phyloP scores from a whole-genome alignment of 35 echinoderm and acorn worm genomes.

The Heliocidaris erythrogramma region DNA sequence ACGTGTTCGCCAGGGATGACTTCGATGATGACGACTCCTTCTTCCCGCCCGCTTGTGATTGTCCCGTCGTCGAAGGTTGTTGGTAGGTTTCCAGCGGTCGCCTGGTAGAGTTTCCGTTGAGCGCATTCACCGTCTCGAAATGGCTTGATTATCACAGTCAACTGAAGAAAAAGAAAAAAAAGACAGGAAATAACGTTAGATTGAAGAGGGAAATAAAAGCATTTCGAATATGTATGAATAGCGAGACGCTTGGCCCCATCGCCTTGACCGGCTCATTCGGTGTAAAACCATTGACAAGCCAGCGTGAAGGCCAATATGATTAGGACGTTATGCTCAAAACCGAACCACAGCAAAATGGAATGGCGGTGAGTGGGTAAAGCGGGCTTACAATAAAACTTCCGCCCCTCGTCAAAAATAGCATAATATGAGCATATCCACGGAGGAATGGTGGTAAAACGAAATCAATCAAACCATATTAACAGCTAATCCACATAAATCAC shows the following conservation, averaged over 20 bases:
- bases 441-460: too few relatives aligned
- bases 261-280: slow-evolving; percentile 42
- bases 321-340: background rate
- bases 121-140: slow-evolving; percentile 63
- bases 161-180: slow-evolving; percentile 62
- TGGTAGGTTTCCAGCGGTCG: slow-evolving; percentile 79
- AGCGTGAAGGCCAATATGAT: slow-evolving; percentile 43
- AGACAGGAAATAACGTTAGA: background rate
- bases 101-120: slow-evolving; percentile 83
- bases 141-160: slow-evolving; percentile 83
- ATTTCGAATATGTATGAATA: slow-evolving; percentile 18
- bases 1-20: slow-evolving; percentile 73
- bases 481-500: too few relatives aligned
- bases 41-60: slow-evolving; percentile 45
- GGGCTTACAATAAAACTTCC: background rate
- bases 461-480: too few relatives aligned
- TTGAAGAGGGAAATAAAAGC: slow-evolving; percentile 9
- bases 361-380: background rate
- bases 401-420: background rate
- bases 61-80: slow-evolving; percentile 82
- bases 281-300: slow-evolving; percentile 38
- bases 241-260: background rate
- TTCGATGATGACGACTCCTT: slow-evolving; percentile 66
- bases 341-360: background rate
- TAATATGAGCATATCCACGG: too few relatives aligned